Evolutionary conservation across 2,113 vertebrate species (phyloP).

Genomic region (Peromyscus californicus): DNA sequence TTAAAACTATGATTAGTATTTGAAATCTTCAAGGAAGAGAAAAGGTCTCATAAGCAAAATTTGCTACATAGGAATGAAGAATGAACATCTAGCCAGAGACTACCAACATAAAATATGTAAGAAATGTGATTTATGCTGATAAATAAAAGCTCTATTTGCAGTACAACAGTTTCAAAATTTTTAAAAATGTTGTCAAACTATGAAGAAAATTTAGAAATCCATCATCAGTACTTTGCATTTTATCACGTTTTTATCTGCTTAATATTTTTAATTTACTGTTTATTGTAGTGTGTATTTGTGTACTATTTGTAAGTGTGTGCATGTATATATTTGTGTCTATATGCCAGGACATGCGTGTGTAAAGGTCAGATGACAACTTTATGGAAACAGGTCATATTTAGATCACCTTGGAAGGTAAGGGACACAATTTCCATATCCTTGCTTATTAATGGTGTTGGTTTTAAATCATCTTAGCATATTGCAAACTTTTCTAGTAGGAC

Average conservation of each 20-base stretch:
- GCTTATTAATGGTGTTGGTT: background rate
- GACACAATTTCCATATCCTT: background rate
- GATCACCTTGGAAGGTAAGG: background rate
- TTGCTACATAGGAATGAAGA: background rate
- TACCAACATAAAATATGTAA: background rate
- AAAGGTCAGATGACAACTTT: background rate
- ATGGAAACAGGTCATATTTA: background rate
- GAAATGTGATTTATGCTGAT: background rate
- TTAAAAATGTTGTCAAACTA: background rate
- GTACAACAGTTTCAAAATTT: background rate
- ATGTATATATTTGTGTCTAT: background rate
- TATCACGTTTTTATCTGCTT: background rate
- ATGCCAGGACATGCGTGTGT: background rate
- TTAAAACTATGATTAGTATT: background rate
- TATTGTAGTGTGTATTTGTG: background rate
- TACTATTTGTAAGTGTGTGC: background rate
- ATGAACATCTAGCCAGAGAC: background rate
- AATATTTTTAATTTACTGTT: no score
- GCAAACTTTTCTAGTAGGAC: background rate
- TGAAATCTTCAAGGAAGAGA: background rate
- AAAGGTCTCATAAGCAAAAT: background rate
- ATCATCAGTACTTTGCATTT: background rate
- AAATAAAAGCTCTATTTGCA: background rate
- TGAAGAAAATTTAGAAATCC: background rate
- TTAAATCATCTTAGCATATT: background rate